Conservation (phyloP, 2,888 invertebrate genomes). For the Caenorhabditis sp. region DNA sequence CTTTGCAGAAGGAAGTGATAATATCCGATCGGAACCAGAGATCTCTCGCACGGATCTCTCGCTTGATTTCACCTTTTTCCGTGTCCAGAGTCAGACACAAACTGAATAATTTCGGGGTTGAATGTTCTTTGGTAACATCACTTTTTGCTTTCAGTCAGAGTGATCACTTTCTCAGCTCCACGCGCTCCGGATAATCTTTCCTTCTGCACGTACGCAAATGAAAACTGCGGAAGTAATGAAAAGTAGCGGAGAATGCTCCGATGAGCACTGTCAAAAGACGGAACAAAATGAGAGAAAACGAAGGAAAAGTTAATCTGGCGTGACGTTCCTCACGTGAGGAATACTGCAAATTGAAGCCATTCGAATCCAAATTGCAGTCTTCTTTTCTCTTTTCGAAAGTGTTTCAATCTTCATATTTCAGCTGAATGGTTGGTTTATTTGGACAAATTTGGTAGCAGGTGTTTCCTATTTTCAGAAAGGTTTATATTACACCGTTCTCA, state of each 20-base stretch:
- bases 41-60: neutral
- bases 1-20: neutral
- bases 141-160: neutral
- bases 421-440: slow-evolving; percentile 17
- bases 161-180: neutral
- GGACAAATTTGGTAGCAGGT: neutral
- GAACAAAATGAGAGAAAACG: slow-evolving; percentile 1
- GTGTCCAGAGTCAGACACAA: neutral
- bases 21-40: neutral
- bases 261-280: slow-evolving; percentile 22
- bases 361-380: slow-evolving; percentile 27
- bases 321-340: slow-evolving; percentile 38
- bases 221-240: slow-evolving; percentile 7
- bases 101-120: neutral
- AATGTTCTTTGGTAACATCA: slow-evolving; percentile 2
- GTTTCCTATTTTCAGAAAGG: slow-evolving; percentile 11
- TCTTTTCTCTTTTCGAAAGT: slow-evolving; percentile 16
- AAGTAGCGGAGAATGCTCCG: slow-evolving; percentile 14
- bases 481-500: neutral
- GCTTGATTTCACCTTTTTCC: neutral
- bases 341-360: slow-evolving; percentile 27
- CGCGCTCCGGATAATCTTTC: neutral
- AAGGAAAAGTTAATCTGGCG: slow-evolving; percentile 33
- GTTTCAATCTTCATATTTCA: slow-evolving; percentile 27
- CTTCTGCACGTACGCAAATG: slow-evolving; percentile 14